Conservation (phyloP, 2,113 vertebrate genomes). For the Pterophyllum scalare region DNA sequence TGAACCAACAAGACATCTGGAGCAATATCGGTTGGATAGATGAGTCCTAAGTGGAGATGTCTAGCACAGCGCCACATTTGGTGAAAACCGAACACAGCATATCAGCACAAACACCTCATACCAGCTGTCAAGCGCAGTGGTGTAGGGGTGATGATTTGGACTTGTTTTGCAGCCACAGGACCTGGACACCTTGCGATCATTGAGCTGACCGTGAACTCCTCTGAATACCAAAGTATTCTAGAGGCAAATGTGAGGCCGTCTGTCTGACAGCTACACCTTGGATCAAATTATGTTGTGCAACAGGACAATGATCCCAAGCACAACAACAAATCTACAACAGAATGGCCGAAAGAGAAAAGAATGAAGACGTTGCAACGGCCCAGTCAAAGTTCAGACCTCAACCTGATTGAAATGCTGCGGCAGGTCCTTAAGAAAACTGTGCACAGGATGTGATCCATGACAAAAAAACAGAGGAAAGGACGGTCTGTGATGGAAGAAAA, state of each 20-base stretch:
- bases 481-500: background rate
- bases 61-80: too few species aligned
- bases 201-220: background rate
- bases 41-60: too few species aligned
- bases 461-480: background rate
- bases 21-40: too few species aligned
- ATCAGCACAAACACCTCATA: too few species aligned
- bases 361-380: background rate
- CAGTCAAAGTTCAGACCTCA: background rate
- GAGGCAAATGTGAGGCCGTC: background rate
- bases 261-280: background rate
- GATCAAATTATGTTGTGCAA: background rate
- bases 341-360: background rate
- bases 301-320: background rate
- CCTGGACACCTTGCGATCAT: background rate
- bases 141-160: too few species aligned
- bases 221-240: background rate
- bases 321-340: background rate
- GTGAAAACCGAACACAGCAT: too few species aligned
- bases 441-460: background rate
- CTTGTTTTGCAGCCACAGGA: too few species aligned
- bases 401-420: background rate
- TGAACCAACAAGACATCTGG: background rate
- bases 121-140: too few species aligned
- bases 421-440: background rate